Evolutionary conservation across 1,140 invertebrate genomes (phyloP).

Genomic region (Leptinotarsa lineolata): DNA sequence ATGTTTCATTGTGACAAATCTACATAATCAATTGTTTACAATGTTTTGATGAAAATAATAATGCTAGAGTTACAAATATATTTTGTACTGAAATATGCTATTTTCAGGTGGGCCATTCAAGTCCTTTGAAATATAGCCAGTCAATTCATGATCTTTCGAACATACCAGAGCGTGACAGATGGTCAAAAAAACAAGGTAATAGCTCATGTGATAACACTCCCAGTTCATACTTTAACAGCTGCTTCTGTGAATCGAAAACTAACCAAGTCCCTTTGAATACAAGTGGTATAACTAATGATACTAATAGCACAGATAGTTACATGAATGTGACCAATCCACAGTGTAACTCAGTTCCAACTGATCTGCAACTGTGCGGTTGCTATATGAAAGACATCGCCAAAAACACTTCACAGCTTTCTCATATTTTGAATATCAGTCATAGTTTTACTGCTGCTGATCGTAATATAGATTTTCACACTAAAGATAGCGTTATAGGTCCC

Average conservation of each 20-base stretch:
- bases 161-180: slow-evolving; percentile 62
- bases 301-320: slow-evolving; percentile 32
- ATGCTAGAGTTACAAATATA: not conserved
- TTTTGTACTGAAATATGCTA: not conserved
- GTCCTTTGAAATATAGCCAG: slow-evolving; percentile 80
- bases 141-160: slow-evolving; percentile 76
- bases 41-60: too few species aligned
- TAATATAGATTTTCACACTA: slow-evolving; percentile 32
- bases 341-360: slow-evolving; percentile 43
- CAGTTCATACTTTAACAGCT: slow-evolving; percentile 28
- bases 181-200: slow-evolving; percentile 53
- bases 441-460: slow-evolving; percentile 25
- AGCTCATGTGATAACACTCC: slow-evolving; percentile 3
- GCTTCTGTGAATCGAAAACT: slow-evolving; percentile 35
- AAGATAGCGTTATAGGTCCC: slow-evolving; percentile 21
- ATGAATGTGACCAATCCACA: slow-evolving; percentile 5
- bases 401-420: slow-evolving; percentile 46
- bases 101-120: slow-evolving; percentile 71
- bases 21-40: too few species aligned
- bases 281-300: slow-evolving; percentile 37
- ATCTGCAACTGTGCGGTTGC: slow-evolving; percentile 54
- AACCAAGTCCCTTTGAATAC: slow-evolving; percentile 30
- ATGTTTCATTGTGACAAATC: slow-evolving; percentile 55
- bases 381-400: slow-evolving; percentile 51
- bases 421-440: slow-evolving; percentile 37